Base-by-base conservation (phyloP, 2,888 invertebrate species). In the Mactromeris polynyma region DNA sequence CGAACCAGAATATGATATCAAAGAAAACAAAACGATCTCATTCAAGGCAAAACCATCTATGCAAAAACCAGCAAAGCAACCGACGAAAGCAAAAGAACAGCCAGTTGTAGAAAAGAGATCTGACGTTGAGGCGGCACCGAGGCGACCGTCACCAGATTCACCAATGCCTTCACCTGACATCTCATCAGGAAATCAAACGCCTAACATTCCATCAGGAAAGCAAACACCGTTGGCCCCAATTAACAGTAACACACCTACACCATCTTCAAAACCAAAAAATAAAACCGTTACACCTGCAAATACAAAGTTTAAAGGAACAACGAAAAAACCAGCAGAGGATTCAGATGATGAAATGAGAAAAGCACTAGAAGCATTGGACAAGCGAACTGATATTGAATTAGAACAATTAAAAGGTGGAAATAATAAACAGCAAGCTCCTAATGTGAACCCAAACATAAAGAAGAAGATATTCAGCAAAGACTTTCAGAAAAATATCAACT, bases 391-490 rank as follows among this genome's bases (percentile, higher is more conserved):
- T 46, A 90, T 89, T 86, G 92, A 92, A 77, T 54, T 92, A 9
- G 90, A 92, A 19, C 90, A 92, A 64, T 73, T 92, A 26, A 92
- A 92, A 58, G 92, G 92, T 31, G 90, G 88, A 6, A 89, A 90
- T 73, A 84, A 80, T 36, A 69, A 89, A 77, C 88, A 88, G 51
- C 69, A 85, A n/a, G 89, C 91, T 36, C 92, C 92, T 17, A 79
- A 89, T 69, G 92, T 92, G 17, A 87, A 92, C 64, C 51, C 81
- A n/a, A 81, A 89, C 14, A 89, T 92, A 89, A 88, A 90, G 46
- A 90, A 92, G 89, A 92, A 92, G 40, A 90, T 92, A 77, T 92
- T 92, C 81, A 89, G 90, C 31, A 81, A 86, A 79, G 90, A 92
- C 31, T 92, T 92, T 83, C 92, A 92, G 58, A 77, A 85, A 21